Evolutionary conservation across 2,797 vertebrate genomes (phyloP), one percentile per base, ranked within the genome.

Genomic region (Artibeus lituratus): DNA sequence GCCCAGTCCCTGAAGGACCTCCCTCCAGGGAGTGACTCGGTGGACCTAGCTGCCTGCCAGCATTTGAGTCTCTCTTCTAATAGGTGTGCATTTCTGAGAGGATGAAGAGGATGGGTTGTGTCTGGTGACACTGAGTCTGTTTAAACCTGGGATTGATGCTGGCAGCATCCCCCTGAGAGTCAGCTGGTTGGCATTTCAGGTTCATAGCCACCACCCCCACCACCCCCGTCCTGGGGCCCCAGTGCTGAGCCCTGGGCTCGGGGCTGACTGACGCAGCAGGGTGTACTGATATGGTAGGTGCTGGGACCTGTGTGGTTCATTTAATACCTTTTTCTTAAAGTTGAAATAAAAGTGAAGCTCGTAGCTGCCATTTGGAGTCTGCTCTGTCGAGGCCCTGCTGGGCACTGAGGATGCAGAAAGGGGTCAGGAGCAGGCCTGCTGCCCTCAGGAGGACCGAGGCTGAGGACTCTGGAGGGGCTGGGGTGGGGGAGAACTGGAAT

Each of bases 81-180:
- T 7, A 10, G 51, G 21, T 69, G 10, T n/a, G 72, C 42, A 9
- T 77, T 76, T 90, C 86, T n/a, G 59, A 76, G 77, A 74, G 78
- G 49, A n/a, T 39, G 44, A 18, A 15, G 39, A 53, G 21, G 42
- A 42, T 22, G 11, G 0, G 0, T 42, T 35, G 1, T 59, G 22
- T 78, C 22, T 5, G 12, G 9, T 37, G 53, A n/a, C 47, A 5
- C 2, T 42, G 82, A 32, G 21, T 90, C 73, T 73, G 35, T 65
- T 86, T 73, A 37, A 49, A 72, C 16, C 19, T 2, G 39, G 83
- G 32, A 15, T 16, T n/a, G 67, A 49, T 51, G 37, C 29, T 42
- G 86, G 72, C 78, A 39, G n/a, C 44, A 4, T 7, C 32, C 16
- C 26, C 78, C 92, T 5, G 18, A 59, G 74, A 59, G 32, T 47